These are phyloP conservation scores for Hoplodrina ambigua DNA, from an alignment of 2,888 invertebrate genomes.

Conservation along the genomic window DNA sequence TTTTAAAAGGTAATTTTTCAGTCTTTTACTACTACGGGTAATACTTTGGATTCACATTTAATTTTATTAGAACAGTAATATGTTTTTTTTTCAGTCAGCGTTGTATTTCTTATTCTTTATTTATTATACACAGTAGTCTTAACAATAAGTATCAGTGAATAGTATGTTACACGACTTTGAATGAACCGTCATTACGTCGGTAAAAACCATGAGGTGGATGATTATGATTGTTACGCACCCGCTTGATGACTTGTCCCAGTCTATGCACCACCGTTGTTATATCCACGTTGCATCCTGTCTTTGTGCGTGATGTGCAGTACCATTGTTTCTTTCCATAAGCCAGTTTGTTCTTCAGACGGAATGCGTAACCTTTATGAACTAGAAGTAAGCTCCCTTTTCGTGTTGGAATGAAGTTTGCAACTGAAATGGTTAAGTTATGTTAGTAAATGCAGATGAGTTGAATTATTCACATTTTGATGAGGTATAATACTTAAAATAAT, in stretches of 20 bases:
- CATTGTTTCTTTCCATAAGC: constrained; percentile 87
- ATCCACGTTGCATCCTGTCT: constrained; percentile 84
- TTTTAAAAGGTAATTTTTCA: constrained; percentile 24
- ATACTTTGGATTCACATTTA: constrained; percentile 14
- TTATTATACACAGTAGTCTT: constrained; percentile 13
- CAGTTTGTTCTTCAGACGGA: constrained; percentile 84
- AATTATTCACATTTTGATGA: not conserved
- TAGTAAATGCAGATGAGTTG: constrained; percentile 41
- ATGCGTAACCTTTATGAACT: constrained; percentile 83
- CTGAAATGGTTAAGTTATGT: constrained; percentile 72
- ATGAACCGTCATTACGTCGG: constrained; percentile 81
- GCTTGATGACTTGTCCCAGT: constrained; percentile 76
- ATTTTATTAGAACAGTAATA: not conserved
- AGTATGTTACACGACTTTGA: constrained; percentile 78
- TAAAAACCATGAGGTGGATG: constrained; percentile 84
- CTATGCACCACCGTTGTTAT: constrained; percentile 79
- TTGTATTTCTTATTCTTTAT: constrained; percentile 7
- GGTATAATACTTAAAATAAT: not conserved
- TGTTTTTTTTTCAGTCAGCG: constrained; percentile 21
- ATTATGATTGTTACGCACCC: constrained; percentile 82
- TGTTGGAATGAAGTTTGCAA: constrained; percentile 84
- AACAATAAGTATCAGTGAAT: not conserved
- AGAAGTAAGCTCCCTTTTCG: constrained; percentile 83
- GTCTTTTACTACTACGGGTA: constrained; percentile 27
- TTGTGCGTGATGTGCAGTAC: constrained; percentile 84